phyloP scores from a whole-genome alignment of 92 coral and sea anemone species.

The Diadumene lineata region DNA sequence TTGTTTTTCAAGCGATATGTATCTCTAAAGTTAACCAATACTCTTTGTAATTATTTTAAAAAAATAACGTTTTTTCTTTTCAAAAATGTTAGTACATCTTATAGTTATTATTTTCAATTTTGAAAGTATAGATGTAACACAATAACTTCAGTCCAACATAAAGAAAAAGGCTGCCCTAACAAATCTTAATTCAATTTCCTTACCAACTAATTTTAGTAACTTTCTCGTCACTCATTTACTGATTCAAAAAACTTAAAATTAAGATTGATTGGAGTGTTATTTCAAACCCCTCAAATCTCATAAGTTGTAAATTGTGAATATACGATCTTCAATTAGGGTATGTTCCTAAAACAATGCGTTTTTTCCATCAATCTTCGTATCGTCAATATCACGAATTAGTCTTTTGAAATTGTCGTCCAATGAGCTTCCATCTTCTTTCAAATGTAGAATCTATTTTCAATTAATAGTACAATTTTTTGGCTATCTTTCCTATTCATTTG shows the following conservation, averaged over 20 bases:
- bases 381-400: not conserved
- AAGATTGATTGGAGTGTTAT: slow-evolving; percentile 11
- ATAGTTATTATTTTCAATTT: too few relatives aligned
- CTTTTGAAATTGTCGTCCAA: not conserved
- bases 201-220: not conserved
- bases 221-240: not conserved
- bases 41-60: too few relatives aligned
- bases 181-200: not conserved
- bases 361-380: slow-evolving; percentile 13
- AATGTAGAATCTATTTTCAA: slow-evolving; percentile 23
- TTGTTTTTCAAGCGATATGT: too few relatives aligned
- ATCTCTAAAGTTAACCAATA: too few relatives aligned
- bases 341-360: not conserved
- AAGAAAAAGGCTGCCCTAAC: not conserved
- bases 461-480: slow-evolving; percentile 23
- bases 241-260: not conserved
- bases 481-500: slow-evolving; percentile 25
- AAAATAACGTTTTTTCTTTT: too few relatives aligned
- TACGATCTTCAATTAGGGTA: slow-evolving; percentile 14
- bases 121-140: too few relatives aligned
- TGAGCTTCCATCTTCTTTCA: not conserved
- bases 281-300: not conserved
- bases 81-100: too few relatives aligned
- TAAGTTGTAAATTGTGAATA: slow-evolving; percentile 1
- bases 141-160: too few relatives aligned